Percentiles rank a stretch among this genome's conserved stretches.
These are phyloP conservation scores for Rynchops niger DNA, from an alignment of 2,113 vertebrate species.

Conservation along the genomic window DNA sequence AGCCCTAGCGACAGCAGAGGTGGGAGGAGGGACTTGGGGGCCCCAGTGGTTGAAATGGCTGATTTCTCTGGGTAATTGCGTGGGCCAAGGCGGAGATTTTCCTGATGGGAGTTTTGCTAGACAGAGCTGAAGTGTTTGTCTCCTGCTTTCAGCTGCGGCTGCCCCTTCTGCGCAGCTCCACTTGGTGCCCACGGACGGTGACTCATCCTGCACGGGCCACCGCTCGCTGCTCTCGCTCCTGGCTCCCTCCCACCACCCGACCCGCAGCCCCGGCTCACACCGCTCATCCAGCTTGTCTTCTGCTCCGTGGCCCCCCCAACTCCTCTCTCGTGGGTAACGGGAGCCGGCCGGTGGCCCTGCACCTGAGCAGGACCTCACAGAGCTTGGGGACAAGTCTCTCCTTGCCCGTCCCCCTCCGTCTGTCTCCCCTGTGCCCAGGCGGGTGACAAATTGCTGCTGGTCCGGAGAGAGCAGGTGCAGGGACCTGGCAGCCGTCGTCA, in stretches of 20 bases:
- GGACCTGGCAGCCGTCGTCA: not conserved
- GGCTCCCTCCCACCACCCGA: not conserved
- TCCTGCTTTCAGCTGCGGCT: not conserved
- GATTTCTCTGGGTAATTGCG: not conserved
- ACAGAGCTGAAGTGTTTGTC: not conserved
- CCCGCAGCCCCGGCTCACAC: not conserved
- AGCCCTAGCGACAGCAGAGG: not conserved
- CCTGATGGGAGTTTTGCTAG: not conserved
- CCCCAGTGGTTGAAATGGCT: fast-evolving
- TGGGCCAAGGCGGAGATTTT: not conserved
- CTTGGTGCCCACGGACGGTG: not conserved
- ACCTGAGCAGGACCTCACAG: not conserved
- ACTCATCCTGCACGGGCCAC: not conserved
- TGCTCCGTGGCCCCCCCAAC: fast-evolving
- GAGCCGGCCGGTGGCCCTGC: not conserved
- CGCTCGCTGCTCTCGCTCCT: not conserved
- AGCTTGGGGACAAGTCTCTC: not conserved
- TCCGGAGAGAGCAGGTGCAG: not conserved
- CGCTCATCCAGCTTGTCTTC: not conserved
- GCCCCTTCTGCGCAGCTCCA: not conserved
- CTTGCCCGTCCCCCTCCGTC: fast-evolving
- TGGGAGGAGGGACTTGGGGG: not conserved
- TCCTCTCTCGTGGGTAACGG: fast-evolving
- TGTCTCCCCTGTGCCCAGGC: not conserved
- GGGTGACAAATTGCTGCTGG: not conserved